phyloP scores from a whole-genome alignment of 2,888 invertebrate genomes.

The Pristionchus arcanus region DNA sequence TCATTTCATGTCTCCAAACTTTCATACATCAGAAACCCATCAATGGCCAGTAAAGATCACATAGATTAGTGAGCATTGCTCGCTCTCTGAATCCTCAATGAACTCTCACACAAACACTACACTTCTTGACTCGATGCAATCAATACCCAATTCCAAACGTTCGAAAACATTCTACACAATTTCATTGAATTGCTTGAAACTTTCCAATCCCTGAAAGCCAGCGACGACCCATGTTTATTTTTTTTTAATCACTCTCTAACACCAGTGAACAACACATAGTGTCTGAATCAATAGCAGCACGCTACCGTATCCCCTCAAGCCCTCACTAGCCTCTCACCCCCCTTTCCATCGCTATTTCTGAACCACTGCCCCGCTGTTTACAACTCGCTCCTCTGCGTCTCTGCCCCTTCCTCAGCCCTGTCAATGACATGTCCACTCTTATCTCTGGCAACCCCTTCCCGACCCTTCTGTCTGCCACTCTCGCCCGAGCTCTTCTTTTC shows the following conservation, averaged over 20 bases:
- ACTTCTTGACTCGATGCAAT: too few species aligned
- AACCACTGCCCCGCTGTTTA: not conserved
- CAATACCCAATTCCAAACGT: too few species aligned
- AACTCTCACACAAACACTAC: too few species aligned
- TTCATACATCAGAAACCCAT: too few species aligned
- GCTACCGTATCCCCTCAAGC: not conserved
- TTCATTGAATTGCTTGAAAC: not conserved
- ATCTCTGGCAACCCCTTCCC: not conserved
- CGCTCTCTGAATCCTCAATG: too few species aligned
- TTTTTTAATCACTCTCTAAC: too few species aligned
- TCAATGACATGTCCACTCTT: slow-evolving; percentile 17
- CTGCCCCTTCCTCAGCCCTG: not conserved
- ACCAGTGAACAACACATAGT: too few species aligned
- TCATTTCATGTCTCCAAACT: too few species aligned
- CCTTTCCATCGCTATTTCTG: slow-evolving; percentile 12
- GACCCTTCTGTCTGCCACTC: slow-evolving; percentile 20
- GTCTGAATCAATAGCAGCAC: not conserved
- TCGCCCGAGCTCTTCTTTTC: not conserved
- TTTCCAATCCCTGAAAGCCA: too few species aligned
- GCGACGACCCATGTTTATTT: too few species aligned
- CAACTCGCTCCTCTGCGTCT: not conserved
- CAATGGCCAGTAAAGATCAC: too few species aligned
- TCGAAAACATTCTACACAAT: too few species aligned
- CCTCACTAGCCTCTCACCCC: not conserved
- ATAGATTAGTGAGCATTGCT: not conserved